A percentile compares a stretch with the other conserved stretches of the same genome.
Evolutionary conservation across 2,888 invertebrate genomes (phyloP).

Genomic region (Rhabditoides inermis): DNA sequence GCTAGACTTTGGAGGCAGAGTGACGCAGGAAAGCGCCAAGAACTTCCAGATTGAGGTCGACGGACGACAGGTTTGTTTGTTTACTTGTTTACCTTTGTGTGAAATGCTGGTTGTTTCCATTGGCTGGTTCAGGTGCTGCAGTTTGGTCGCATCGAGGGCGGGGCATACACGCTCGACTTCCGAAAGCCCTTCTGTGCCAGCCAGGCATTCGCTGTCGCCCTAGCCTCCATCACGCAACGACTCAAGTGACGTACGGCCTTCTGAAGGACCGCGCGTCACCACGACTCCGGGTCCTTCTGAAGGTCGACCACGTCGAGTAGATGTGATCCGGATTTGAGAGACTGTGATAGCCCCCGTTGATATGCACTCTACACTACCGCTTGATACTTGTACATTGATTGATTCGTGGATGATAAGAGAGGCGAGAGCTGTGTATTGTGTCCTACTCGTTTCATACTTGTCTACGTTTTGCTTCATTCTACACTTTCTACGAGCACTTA

Average conservation of each 20-base stretch:
- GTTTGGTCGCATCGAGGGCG: constrained; percentile 94
- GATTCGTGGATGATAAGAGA: too few species aligned
- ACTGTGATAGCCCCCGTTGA: too few species aligned
- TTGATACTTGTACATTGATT: too few species aligned
- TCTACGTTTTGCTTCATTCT: too few species aligned
- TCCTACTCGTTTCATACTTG: too few species aligned
- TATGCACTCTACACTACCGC: too few species aligned
- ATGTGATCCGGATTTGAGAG: too few species aligned
- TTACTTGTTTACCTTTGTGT: neutral
- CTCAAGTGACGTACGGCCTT: constrained; percentile 76
- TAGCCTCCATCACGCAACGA: constrained; percentile 89
- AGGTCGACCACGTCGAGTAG: too few species aligned
- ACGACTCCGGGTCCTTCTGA: too few species aligned
- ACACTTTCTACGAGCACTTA: too few species aligned
- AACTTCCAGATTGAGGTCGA: constrained; percentile 99
- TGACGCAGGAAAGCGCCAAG: constrained; percentile 97
- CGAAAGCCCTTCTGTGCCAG: constrained; percentile 96
- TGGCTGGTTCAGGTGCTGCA: constrained; percentile 80
- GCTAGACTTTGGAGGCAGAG: constrained; percentile 93
- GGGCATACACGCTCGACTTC: constrained; percentile 87
- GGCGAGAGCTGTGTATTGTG: too few species aligned
- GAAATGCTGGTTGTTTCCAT: neutral
- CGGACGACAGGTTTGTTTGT: too few species aligned
- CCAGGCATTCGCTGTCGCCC: constrained; percentile 94
- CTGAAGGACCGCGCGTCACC: neutral